phyloP scores from a whole-genome alignment of 2,888 invertebrate species.

The Labia minor region DNA sequence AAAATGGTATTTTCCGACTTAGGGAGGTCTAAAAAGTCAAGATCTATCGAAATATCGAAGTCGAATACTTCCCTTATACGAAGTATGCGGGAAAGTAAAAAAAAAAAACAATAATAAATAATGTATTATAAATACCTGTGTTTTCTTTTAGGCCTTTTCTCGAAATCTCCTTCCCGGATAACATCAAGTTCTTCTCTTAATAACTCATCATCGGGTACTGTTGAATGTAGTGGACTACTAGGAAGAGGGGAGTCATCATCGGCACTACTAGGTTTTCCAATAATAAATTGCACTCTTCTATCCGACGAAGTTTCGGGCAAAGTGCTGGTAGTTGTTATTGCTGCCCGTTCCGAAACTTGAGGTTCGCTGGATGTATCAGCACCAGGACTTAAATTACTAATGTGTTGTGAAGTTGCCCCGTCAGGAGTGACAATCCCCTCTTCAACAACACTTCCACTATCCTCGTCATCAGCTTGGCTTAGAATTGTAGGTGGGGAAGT shows the following conservation, averaged over 20 bases:
- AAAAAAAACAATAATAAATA: too few species aligned
- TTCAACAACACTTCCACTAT: not conserved
- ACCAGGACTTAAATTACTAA: not conserved
- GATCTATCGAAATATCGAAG: too few species aligned
- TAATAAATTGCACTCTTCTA: conserved; percentile 31
- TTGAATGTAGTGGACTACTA: not conserved
- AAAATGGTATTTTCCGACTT: too few species aligned
- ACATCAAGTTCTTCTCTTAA: conserved; percentile 18
- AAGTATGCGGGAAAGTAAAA: too few species aligned
- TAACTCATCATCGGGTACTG: conserved; percentile 3
- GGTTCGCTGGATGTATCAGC: conserved; percentile 19
- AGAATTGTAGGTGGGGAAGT: not conserved
- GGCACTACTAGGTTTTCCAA: conserved; percentile 27
- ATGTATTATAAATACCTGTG: too few species aligned
- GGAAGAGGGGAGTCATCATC: not conserved
- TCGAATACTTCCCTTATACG: too few species aligned
- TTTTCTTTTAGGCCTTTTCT: conserved; percentile 25
- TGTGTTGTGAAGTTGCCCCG: not conserved
- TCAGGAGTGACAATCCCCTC: not conserved
- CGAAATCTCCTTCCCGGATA: conserved; percentile 17
- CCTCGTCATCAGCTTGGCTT: not conserved
- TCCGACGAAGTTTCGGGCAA: conserved; percentile 22
- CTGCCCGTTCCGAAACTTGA: conserved; percentile 26
- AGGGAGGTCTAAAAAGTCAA: too few species aligned
- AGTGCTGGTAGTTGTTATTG: conserved; percentile 23